These are phyloP conservation scores for Macaca mulatta DNA, from an alignment of 2,113 vertebrate genomes.

Conservation along the genomic window DNA sequence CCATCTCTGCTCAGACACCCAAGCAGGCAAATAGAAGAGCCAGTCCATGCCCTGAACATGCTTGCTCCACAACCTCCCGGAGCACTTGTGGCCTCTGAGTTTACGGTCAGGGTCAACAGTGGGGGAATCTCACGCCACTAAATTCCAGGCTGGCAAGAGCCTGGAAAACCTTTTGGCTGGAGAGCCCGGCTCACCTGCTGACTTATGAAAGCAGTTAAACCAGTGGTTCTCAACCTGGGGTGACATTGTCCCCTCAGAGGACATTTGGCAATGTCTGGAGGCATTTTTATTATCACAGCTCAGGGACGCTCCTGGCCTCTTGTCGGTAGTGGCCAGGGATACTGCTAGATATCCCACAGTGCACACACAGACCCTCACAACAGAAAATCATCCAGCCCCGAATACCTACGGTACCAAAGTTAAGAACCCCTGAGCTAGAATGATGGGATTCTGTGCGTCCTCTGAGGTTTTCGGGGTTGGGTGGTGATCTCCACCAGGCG, in stretches of 20 bases:
- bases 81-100: neutral
- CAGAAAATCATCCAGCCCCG: neutral
- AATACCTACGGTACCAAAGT: neutral
- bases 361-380: rapidly evolving
- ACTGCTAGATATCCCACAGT: too few species aligned
- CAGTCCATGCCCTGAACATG: too few species aligned
- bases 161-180: neutral
- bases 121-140: neutral
- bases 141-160: neutral
- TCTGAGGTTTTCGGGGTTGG: neutral
- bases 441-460: neutral
- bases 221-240: too few species aligned
- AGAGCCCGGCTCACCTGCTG: neutral
- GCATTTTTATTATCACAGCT: neutral
- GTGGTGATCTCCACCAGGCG: neutral
- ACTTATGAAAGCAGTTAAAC: neutral
- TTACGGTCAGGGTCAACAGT: neutral
- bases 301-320: neutral
- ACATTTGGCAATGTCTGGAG: neutral
- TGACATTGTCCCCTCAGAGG: too few species aligned
- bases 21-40: neutral
- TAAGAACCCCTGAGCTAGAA: too few species aligned
- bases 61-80: neutral
- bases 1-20: neutral
- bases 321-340: neutral